Evolutionary conservation across 1,140 invertebrate genomes (phyloP), one percentile per base, ranked within the genome.

Genomic region (Danaus melanippus): DNA sequence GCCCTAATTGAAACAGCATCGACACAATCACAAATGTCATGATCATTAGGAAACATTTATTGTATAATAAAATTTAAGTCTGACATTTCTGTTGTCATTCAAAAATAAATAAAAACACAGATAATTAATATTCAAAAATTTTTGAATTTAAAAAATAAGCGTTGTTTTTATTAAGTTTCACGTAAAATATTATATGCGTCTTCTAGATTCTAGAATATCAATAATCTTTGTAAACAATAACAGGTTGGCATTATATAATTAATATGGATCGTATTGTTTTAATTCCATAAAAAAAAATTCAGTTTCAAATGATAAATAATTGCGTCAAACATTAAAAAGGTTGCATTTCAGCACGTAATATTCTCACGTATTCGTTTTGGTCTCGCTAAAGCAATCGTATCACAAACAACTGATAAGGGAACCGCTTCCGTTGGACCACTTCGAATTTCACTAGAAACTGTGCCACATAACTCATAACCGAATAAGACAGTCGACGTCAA

Each of bases 341-440:
- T 46, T 46, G 15, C 15, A 17, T 10, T 21, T 21, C 12, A 12
- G 12, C 46, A 46, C 46, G 7, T 15, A 9, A 17, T 46, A 21
- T 66, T 77, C 74, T 74, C 77, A 80, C 79, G 79, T 83, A 77
- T 52, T 21, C 11, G 10, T 53, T 58, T 62, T 66, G 47, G 49
- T 58, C 50, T 57, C 50, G 61, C 56, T 67, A 65, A 60, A 61
- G 69, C 61, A 75, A 75, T 60, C 63, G 67, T 80, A 69, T 76
- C 71, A 79, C 68, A 74, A 71, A 74, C 67, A 66, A 55, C 74
- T 74, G 79, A 84, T 84, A 80, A 76, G 73, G 74, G 52, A 49
- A 72, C 74, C 68, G 64, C 76, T 77, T 84, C 80, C 80, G 76
- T 65, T 57, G 64, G 59, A 56, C 41, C 39, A 46, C 45, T 53